phyloP scores from a whole-genome alignment of 2,113 vertebrate species.

The Paramormyrops kingsleyae region DNA sequence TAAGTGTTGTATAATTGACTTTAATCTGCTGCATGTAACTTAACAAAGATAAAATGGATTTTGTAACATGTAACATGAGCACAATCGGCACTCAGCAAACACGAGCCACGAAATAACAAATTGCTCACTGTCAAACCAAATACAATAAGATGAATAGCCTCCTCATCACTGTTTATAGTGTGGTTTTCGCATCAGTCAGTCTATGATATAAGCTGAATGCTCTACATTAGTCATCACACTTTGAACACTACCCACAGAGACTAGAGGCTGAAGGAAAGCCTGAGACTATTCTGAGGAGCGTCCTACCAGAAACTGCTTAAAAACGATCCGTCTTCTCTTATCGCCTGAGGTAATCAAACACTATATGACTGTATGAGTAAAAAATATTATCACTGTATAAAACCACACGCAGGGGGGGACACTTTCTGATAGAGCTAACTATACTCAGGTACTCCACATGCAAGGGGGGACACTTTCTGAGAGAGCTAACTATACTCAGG shows the following conservation, averaged over 20 bases:
- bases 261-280: background rate
- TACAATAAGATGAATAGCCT: conserved; percentile 26
- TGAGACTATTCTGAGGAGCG: background rate
- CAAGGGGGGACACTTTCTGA: too few species aligned
- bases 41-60: background rate
- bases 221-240: conserved; percentile 50
- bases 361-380: background rate
- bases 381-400: background rate
- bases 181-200: conserved; percentile 45
- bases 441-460: too few species aligned
- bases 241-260: conserved; percentile 48
- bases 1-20: background rate
- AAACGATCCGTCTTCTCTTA: background rate
- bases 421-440: background rate
- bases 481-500: background rate
- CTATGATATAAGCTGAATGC: conserved; percentile 26
- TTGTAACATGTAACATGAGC: background rate
- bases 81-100: background rate
- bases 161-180: conserved; percentile 32
- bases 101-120: background rate
- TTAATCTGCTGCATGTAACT: background rate
- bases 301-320: background rate
- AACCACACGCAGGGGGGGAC: background rate
- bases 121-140: conserved; percentile 29
- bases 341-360: background rate